A percentile compares a stretch with the other conserved stretches of the same genome.
These are phyloP conservation scores for Panzeria rudis DNA, from an alignment of 2,888 invertebrate genomes.

Conservation along the genomic window DNA sequence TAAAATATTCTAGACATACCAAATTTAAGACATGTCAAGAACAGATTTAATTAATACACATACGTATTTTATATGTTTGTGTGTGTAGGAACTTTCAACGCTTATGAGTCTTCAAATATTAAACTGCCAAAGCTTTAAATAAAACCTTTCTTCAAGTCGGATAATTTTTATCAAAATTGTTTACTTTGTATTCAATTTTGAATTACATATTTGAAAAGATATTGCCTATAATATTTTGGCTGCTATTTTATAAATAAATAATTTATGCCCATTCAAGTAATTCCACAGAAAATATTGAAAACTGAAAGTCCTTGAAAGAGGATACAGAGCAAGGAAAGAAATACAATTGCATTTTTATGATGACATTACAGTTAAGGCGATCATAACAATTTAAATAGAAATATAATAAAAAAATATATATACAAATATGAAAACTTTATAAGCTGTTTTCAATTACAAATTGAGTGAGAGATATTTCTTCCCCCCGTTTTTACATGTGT, in stretches of 20 bases:
- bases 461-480: background rate
- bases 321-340: background rate
- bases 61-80: too few relatives aligned
- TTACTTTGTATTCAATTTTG: background rate
- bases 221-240: background rate
- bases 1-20: too few relatives aligned
- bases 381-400: slow-evolving; percentile 36
- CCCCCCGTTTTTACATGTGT: too few relatives aligned
- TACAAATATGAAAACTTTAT: background rate
- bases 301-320: background rate
- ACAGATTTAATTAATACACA: too few relatives aligned
- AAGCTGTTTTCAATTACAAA: slow-evolving; percentile 11
- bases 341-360: slow-evolving; percentile 26
- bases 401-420: slow-evolving; percentile 9
- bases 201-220: background rate
- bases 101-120: too few relatives aligned
- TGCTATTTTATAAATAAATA: background rate
- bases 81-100: too few relatives aligned
- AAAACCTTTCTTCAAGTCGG: too few relatives aligned
- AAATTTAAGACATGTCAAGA: too few relatives aligned
- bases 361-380: slow-evolving; percentile 11
- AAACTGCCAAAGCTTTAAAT: too few relatives aligned
- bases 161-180: background rate
- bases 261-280: background rate
- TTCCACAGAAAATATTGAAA: background rate